phyloP scores from a whole-genome alignment of 2,797 vertebrate genomes.

The Limnodromus scolopaceus region DNA sequence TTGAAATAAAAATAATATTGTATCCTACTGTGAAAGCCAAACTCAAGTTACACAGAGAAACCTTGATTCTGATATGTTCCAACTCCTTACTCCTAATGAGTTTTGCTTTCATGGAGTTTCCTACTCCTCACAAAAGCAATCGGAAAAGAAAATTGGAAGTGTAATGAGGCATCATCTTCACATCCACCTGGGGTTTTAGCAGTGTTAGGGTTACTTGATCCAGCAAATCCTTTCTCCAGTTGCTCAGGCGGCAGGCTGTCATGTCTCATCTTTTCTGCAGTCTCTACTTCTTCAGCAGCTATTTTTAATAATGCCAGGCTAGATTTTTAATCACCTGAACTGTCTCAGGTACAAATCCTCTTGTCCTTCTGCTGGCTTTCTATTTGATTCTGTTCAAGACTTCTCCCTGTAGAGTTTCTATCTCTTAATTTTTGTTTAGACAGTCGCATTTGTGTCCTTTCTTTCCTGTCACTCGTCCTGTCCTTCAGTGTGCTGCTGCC shows the following conservation, averaged over 20 bases:
- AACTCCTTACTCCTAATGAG: neutral
- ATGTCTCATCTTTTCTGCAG: neutral
- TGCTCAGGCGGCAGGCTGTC: neutral
- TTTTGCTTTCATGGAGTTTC: neutral
- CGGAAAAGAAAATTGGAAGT: neutral
- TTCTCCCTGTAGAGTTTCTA: neutral
- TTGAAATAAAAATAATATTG: neutral
- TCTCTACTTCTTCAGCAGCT: neutral
- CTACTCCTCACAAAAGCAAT: neutral
- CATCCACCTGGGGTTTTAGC: neutral
- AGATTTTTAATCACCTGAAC: neutral
- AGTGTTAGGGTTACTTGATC: neutral
- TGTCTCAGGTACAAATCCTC: neutral
- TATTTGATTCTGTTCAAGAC: neutral
- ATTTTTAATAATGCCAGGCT: neutral
- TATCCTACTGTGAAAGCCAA: neutral
- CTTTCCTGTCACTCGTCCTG: neutral
- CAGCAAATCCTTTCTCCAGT: neutral
- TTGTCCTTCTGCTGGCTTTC: neutral
- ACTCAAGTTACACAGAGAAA: neutral
- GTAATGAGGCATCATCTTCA: neutral
- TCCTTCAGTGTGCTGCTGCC: neutral
- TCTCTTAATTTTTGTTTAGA: neutral
- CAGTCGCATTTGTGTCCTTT: neutral
- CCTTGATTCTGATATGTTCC: neutral